phyloP scores from a whole-genome alignment of 2,113 vertebrate genomes.

The Rhinolophus ferrumequinum region DNA sequence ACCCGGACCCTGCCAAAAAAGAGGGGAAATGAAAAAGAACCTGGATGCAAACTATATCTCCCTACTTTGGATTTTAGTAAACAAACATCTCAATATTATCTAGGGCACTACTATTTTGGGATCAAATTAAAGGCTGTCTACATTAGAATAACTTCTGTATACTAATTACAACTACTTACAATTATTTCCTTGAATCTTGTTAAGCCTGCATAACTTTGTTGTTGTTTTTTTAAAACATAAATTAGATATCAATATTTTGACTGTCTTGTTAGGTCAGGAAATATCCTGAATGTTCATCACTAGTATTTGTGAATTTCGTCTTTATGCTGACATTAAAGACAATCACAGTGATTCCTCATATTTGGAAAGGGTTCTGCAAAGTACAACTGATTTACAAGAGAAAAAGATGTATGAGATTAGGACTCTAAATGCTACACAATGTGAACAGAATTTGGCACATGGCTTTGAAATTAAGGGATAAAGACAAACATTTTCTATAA shows the following conservation, averaged over 20 bases:
- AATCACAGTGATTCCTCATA: not conserved
- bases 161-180: not conserved
- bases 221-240: not conserved
- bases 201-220: not conserved
- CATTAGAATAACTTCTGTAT: conserved; percentile 22
- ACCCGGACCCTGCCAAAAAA: not conserved
- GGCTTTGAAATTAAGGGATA: conserved; percentile 3
- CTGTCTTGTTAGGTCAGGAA: not conserved
- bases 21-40: not conserved
- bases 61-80: not conserved
- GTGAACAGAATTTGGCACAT: not conserved
- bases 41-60: not conserved
- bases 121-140: conserved; percentile 4
- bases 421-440: not conserved
- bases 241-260: not conserved
- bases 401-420: not conserved
- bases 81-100: not conserved
- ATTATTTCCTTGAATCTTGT: not conserved
- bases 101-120: not conserved
- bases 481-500: not conserved
- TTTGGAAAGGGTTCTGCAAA: not conserved
- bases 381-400: not conserved
- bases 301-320: conserved; percentile 18
- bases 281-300: not conserved
- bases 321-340: not conserved